Evolutionary conservation across 2,113 vertebrate species (phyloP), one percentile per base, ranked within the genome.

Genomic region (Rhinolophus ferrumequinum): DNA sequence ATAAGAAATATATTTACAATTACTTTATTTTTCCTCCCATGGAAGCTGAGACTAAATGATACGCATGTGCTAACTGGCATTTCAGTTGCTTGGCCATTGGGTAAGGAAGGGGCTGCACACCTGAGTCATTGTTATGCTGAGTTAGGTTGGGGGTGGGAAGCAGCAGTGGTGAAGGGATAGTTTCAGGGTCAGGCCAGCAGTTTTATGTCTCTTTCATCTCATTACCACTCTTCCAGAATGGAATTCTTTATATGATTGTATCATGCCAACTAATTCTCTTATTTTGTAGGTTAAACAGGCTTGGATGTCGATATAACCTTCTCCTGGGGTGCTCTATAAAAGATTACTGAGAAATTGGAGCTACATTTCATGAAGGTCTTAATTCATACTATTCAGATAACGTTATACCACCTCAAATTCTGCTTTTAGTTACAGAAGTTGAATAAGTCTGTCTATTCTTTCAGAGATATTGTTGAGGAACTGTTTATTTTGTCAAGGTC

Each of bases 401-500:
- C 1, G 0, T 54, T 88, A 35, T 33, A 28, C 30, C 22, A 64
- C 35, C 35, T 89, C 85, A 52, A n/a, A 75, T 79, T 79, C 41
- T 67, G 67, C n/a, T 87, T 88, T 86, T 28, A 94, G 70, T 14
- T 18, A 52, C 8, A 85, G 18, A 84, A 18, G 15, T 77, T 96
- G 62, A 93, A 88, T 22, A 75, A 89, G 58, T 62, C 14, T 0
- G 14, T 88, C n/a, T 83, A 76, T 75, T 72, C 72, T 73, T 95
- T 86, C 30, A 11, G 44, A 80, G 79, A 87, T 84, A 67, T 38
- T 67, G 64, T 64, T 64, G 50, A 81, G n/a, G 81, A 93, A 60
- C 18, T 88, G 50, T 94, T 96, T 93, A 86, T 66, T 94, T 79
- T 83, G 69, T 91, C 41, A 90, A 77, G 35, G 70, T 75, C 24